Evolutionary conservation across 2,888 invertebrate genomes (phyloP).

Genomic region (Tachina lurida): DNA sequence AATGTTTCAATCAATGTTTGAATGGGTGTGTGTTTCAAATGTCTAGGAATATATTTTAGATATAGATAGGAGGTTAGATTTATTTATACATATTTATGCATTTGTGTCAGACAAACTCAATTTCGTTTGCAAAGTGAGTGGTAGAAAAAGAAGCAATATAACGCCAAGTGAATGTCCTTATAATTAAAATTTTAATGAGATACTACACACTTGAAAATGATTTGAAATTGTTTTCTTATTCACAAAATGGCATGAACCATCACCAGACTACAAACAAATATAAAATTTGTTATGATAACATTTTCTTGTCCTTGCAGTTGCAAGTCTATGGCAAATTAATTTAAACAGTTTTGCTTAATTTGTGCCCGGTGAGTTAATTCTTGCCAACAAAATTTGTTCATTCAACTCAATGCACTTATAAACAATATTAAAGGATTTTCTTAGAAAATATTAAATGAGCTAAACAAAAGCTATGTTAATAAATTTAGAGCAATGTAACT

Average conservation of each 20-base stretch:
- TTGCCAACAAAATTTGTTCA: not conserved
- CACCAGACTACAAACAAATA: constrained; percentile 7
- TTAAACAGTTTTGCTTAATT: constrained; percentile 15
- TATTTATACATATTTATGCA: not conserved
- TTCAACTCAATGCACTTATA: not conserved
- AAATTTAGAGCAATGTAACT: too few species aligned
- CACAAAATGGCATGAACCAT: not conserved
- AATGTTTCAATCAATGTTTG: not conserved
- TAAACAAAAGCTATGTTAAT: too few species aligned
- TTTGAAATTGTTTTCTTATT: constrained; percentile 9
- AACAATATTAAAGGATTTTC: too few species aligned
- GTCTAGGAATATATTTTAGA: constrained; percentile 21
- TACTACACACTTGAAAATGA: constrained; percentile 1
- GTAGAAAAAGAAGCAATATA: not conserved
- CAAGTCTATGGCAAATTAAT: not conserved
- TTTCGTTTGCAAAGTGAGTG: constrained; percentile 10
- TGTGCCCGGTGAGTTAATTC: not conserved
- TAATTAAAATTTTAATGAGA: constrained; percentile 59
- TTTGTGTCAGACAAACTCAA: constrained; percentile 30
- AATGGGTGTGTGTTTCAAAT: not conserved
- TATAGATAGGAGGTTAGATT: constrained; percentile 23
- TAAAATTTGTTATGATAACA: not conserved
- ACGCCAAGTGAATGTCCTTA: constrained; percentile 36
- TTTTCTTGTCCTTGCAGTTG: constrained; percentile 1
- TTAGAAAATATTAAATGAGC: too few species aligned